These are phyloP conservation scores for Apeltes quadracus DNA, from an alignment of 2,113 vertebrate genomes.

Conservation along the genomic window DNA sequence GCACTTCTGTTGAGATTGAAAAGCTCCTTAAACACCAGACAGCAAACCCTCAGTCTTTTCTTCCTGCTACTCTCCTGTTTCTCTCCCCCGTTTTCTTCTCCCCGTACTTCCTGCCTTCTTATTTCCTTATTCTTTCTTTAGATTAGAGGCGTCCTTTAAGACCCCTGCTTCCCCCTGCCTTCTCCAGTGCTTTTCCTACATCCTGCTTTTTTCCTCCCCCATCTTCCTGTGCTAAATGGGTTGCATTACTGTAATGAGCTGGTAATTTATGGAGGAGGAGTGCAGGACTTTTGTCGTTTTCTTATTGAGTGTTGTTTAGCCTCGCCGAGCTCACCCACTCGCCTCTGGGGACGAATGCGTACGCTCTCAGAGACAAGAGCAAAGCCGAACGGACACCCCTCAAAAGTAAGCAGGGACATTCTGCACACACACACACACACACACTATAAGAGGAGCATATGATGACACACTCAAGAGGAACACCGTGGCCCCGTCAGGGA, in stretches of 20 bases:
- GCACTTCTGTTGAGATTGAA: constrained; percentile 68
- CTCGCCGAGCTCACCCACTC: constrained; percentile 37
- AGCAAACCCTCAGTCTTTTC: constrained; percentile 31
- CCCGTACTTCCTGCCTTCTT: constrained; percentile 6
- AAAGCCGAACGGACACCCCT: constrained; percentile 12
- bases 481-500: constrained; percentile 2
- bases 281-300: constrained; percentile 68
- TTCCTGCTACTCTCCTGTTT: constrained; percentile 12
- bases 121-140: constrained; percentile 8
- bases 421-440: neutral
- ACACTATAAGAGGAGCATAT: neutral
- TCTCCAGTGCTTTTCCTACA: constrained; percentile 24
- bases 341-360: constrained; percentile 38
- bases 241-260: constrained; percentile 79
- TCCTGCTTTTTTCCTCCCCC: constrained; percentile 7
- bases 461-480: constrained; percentile 13
- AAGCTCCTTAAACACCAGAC: constrained; percentile 66
- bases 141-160: constrained; percentile 20
- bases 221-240: constrained; percentile 61
- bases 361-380: constrained; percentile 25
- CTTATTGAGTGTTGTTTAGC: constrained; percentile 66
- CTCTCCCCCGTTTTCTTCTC: neutral
- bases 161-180: constrained; percentile 10
- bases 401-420: constrained; percentile 5
- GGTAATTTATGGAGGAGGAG: constrained; percentile 75